Conservation (phyloP, 1,140 invertebrate species). For the Drosophila orena region DNA sequence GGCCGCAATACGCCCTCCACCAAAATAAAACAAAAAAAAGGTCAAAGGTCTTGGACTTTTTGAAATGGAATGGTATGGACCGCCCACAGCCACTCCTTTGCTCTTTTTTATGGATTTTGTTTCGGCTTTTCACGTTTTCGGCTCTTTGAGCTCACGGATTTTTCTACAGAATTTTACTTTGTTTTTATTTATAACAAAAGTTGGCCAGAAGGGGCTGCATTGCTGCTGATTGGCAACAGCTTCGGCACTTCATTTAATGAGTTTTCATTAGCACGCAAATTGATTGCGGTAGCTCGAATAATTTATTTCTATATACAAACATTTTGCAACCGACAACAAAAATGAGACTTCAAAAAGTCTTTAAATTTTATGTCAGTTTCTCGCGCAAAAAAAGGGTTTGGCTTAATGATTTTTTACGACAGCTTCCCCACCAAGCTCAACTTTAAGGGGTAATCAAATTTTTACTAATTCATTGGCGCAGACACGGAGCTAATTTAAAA, state of each 20-base stretch:
- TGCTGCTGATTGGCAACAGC: constrained; percentile 45
- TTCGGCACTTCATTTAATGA: constrained; percentile 59
- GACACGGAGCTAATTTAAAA: constrained; percentile 29
- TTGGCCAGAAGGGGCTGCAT: constrained; percentile 11
- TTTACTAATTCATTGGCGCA: constrained; percentile 25
- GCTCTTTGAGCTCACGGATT: constrained; percentile 4
- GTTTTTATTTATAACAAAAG: constrained; percentile 46
- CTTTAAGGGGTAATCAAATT: constrained; percentile 16
- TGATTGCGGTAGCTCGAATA: constrained; percentile 57
- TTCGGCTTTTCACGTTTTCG: constrained; percentile 15
- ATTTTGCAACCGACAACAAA: constrained; percentile 3
- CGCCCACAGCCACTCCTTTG: constrained; percentile 25
- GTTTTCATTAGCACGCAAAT: constrained; percentile 60
- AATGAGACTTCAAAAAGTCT: constrained; percentile 15
- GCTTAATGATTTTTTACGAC: constrained; percentile 34
- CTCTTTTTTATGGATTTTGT: constrained; percentile 21
- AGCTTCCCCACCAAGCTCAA: background rate
- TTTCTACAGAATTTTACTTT: background rate
- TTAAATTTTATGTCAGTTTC: constrained; percentile 12
- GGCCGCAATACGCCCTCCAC: constrained; percentile 23
- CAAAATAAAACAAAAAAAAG: constrained; percentile 6
- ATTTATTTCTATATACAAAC: constrained; percentile 40
- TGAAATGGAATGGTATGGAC: background rate
- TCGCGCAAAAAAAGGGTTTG: constrained; percentile 21
- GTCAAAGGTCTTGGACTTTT: constrained; percentile 53